Base-by-base conservation (phyloP, 2,888 invertebrate species). In the Conchocele bisecta region DNA sequence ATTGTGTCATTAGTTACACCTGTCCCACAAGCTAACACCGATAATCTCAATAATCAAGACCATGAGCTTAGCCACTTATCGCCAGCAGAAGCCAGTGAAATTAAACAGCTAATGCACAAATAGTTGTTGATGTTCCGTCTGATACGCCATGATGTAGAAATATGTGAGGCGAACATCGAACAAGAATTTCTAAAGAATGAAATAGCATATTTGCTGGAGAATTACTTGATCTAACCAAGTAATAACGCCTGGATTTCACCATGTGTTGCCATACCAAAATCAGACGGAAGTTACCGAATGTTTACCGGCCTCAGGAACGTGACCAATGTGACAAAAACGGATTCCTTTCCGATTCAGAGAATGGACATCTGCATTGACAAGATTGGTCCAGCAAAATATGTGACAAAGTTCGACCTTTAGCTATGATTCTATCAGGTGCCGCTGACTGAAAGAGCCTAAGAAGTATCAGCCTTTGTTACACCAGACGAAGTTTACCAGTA, bases 361-460 rank as follows among this genome's bases (percentile, higher is more conserved):
- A 69, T 80, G 1, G 82, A 79, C 48, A 81, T 77, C 48, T 82
- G 81, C 28, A 84, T 83, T 28, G 81, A 83, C 35, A 69, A 65
- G 28, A 41, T 83, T 44, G 75, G 79, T n/a, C 35, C 72, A 31
- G 63, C 79, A 11, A 76, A 68, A 46, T 84, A 54, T 65, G 64
- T 82, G n/a, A 81, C 39, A 7, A 81, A 84, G 33, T 73, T 67
- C 73, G 78, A 82, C 48, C 53, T 83, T 29, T 48, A 83, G 11
- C 74, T 58, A 58, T n/a, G 35, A 44, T 56, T 46, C 29, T 63
- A 26, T 13, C 56, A 66, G 39, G 41, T 82, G 20, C 76, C 78
- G 6, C 28, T 80, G 3, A 69, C 73, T 15, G 66, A 76, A 1
- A 48, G 57, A 46, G 76, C 78, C 0, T 68, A 69, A 54, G 64